Evolutionary conservation across 2,888 invertebrate species (phyloP), one percentile per base, ranked within the genome.

Genomic region (Mechanitis mazaeus): DNA sequence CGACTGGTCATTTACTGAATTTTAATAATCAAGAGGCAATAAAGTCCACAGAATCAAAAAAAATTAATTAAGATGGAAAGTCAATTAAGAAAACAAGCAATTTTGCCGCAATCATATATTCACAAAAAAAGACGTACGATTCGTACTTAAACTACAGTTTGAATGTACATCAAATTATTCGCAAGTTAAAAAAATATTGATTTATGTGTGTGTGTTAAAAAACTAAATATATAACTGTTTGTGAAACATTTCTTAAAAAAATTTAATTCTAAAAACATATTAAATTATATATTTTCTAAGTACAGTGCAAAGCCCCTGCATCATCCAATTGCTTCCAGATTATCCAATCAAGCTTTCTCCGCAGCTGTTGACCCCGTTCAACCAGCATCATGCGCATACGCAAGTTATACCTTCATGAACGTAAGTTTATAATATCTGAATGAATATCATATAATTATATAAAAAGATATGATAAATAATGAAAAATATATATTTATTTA

Each of bases 281-380:
- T 50, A 6, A 50, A 50, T 31, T 7, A 31, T 50, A 9, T 31
- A 2, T 35, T 35, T 35, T 5, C 35, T 9, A 50, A 31, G 28
- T 20, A 20, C 9, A 50, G 50, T 50, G 50, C 31, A 6, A 20
- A 31, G 50, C 50, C 50, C 50, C 50, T 31, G 11, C 28, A 50
- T 50, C 50, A 76, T 75, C 71, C 84, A 84, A 85, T 84, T 84
- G 84, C 74, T 57, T 70, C 75, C 75, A 83, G 83, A 85, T 87
- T 85, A 86, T 84, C 80, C 82, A 85, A 85, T 87, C 81, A 84
- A 81, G 76, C 84, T 86, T 84, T 85, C 84, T 82, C 81, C 76
- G 78, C 83, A 87, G 85, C 88, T 85, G 86, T 72, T 71, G 73
- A 80, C 82, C 82, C 72, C 72, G 69, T 63, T 57, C 56, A 69